Percentiles rank a stretch among this genome's conserved stretches.
Evolutionary conservation across 1,140 invertebrate species (phyloP).

Genomic region (Brachionus rotundiformis): DNA sequence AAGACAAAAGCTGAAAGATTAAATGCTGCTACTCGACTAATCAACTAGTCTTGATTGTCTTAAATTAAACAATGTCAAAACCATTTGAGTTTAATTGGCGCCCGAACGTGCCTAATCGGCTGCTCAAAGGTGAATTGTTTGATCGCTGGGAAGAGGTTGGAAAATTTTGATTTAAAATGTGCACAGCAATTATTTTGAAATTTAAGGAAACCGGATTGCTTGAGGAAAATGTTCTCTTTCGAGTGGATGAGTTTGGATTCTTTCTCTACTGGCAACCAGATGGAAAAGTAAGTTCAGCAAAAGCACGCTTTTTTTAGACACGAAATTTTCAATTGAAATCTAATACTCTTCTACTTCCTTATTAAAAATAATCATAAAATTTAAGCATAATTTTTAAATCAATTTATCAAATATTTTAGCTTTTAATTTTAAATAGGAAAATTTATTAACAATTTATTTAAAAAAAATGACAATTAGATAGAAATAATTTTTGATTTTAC

Average conservation of each 20-base stretch:
- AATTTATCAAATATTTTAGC: too few relatives aligned
- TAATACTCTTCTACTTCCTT: background rate
- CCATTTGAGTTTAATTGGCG: constrained; percentile 98
- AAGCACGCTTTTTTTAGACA: background rate
- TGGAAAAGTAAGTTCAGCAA: constrained; percentile 71
- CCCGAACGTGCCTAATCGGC: constrained; percentile 81
- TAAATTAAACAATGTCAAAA: constrained; percentile 76
- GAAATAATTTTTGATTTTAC: constrained; percentile 68
- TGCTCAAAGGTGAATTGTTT: constrained; percentile 80
- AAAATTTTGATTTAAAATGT: background rate
- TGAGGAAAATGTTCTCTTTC: constrained; percentile 84
- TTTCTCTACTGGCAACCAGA: constrained; percentile 99
- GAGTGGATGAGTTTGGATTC: constrained; percentile 97
- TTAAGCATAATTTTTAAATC: constrained; percentile 19
- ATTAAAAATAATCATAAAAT: constrained; percentile 34
- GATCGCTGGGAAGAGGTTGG: constrained; percentile 90
- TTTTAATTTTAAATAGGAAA: too few relatives aligned
- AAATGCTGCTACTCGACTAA: background rate
- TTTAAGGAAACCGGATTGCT: constrained; percentile 78
- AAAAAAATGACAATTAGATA: too few relatives aligned
- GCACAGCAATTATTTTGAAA: background rate
- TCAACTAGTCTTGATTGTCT: background rate
- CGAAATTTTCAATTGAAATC: too few relatives aligned
- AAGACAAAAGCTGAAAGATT: background rate
- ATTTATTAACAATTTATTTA: too few relatives aligned